phyloP scores from a whole-genome alignment of 1,140 invertebrate genomes.

The Steinernema feltiae region DNA sequence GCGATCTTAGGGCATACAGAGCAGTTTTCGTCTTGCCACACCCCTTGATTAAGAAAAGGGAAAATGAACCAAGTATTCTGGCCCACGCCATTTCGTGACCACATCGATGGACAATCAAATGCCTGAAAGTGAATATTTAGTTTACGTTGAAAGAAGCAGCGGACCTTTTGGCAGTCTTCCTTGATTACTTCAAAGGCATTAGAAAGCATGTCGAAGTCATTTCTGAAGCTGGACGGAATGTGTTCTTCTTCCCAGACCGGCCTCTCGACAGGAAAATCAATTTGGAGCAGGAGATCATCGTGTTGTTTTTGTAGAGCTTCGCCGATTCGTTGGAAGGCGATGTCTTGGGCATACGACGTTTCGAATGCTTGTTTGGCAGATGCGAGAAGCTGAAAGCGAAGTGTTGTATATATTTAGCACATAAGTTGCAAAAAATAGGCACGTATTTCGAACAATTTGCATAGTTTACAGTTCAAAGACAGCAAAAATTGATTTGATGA shows the following conservation, averaged over 20 bases:
- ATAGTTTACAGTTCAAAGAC: no score
- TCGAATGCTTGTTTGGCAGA: neutral
- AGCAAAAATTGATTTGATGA: no score
- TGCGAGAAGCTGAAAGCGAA: neutral
- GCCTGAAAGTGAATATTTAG: neutral
- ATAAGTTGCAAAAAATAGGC: no score
- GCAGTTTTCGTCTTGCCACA: neutral
- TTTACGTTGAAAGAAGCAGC: neutral
- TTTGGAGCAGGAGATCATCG: neutral
- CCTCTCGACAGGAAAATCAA: neutral
- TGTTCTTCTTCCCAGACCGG: neutral
- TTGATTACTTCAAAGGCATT: neutral
- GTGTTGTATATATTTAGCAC: no score
- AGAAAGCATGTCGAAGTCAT: neutral
- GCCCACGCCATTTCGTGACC: neutral
- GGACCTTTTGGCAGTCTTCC: constrained; percentile 4
- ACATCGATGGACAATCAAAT: neutral
- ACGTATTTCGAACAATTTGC: no score
- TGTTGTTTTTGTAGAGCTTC: neutral
- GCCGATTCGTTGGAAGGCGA: neutral
- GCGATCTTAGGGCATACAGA: neutral
- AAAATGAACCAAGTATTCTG: constrained; percentile 4
- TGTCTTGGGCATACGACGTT: neutral
- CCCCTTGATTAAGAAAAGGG: neutral
- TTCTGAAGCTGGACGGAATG: neutral